A percentile compares a stretch with the other conserved stretches of the same genome.
Conservation (phyloP, 2,113 vertebrate genomes). For the Paraplagusia blochii region DNA sequence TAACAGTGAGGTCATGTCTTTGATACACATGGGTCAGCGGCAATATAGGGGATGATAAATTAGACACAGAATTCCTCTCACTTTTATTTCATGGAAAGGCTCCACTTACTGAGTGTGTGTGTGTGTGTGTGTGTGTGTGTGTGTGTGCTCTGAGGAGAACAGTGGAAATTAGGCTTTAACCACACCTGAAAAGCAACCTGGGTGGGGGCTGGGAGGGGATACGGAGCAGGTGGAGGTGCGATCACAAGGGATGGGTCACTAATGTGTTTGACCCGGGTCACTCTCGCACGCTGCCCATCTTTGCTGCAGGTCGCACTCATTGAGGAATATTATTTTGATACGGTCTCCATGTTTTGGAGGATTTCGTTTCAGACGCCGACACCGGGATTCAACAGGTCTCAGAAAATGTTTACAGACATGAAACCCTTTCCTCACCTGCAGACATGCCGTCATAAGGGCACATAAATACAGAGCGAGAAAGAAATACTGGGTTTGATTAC, state of each 20-base stretch:
- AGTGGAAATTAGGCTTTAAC: conserved; percentile 65
- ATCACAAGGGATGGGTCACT: conserved; percentile 34
- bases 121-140: conserved; percentile 20
- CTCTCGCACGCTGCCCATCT: conserved; percentile 32
- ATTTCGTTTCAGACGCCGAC: too few relatives aligned
- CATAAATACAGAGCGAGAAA: too few relatives aligned
- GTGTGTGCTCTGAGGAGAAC: conserved; percentile 57
- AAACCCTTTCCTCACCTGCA: too few relatives aligned
- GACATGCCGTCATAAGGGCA: too few relatives aligned
- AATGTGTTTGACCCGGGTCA: conserved; percentile 40
- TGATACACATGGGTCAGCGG: conserved; percentile 78
- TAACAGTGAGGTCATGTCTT: conserved; percentile 78
- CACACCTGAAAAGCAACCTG: conserved; percentile 61
- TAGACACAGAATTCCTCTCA: conserved; percentile 70
- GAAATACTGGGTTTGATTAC: too few relatives aligned
- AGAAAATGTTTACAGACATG: too few relatives aligned
- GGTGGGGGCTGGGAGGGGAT: conserved; percentile 35
- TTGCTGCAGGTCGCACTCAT: conserved; percentile 23
- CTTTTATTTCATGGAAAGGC: conserved; percentile 57
- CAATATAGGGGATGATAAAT: conserved; percentile 79
- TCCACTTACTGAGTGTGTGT: conserved; percentile 27
- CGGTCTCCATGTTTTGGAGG: too few relatives aligned
- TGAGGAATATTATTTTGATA: too few relatives aligned
- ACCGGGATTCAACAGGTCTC: too few relatives aligned
- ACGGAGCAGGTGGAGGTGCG: conserved; percentile 29